A percentile compares a stretch with the other conserved stretches of the same genome.
phyloP scores from a whole-genome alignment of 1,140 invertebrate genomes.

The Saccostrea glomerata region DNA sequence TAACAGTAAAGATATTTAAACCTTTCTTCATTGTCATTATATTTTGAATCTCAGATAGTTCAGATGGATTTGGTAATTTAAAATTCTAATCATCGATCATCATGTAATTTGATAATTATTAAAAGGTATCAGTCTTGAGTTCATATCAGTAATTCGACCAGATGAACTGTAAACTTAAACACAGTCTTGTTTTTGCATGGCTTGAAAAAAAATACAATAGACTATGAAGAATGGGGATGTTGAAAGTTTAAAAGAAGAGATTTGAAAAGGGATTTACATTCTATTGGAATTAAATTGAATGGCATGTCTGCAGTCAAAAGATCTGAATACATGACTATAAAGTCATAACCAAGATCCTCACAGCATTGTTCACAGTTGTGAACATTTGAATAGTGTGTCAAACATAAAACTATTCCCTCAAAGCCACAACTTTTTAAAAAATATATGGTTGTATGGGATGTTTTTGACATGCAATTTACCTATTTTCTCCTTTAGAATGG shows the following conservation, averaged over 20 bases:
- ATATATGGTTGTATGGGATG: background rate
- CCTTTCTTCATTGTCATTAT: background rate
- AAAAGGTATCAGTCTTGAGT: background rate
- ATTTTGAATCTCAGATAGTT: background rate
- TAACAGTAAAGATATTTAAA: conserved; percentile 20
- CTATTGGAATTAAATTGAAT: background rate
- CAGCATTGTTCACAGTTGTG: background rate
- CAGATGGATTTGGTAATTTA: conserved; percentile 25
- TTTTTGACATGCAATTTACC: background rate
- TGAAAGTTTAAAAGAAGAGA: too few relatives aligned
- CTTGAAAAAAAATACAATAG: too few relatives aligned
- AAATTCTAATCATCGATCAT: conserved; percentile 3
- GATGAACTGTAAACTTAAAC: too few relatives aligned
- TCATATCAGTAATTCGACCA: too few relatives aligned
- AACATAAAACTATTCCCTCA: background rate
- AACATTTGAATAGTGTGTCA: background rate
- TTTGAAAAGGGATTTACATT: background rate
- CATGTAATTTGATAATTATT: background rate
- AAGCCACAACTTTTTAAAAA: background rate
- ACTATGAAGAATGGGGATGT: too few relatives aligned
- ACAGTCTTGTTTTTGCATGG: too few relatives aligned
- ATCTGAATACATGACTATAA: background rate
- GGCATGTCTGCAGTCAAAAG: background rate
- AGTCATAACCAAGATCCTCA: background rate
- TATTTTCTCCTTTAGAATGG: background rate